Evolutionary conservation across 2,797 vertebrate genomes (phyloP), one percentile per base, ranked within the genome.

Genomic region (Cryptoblepharus egeriae): DNA sequence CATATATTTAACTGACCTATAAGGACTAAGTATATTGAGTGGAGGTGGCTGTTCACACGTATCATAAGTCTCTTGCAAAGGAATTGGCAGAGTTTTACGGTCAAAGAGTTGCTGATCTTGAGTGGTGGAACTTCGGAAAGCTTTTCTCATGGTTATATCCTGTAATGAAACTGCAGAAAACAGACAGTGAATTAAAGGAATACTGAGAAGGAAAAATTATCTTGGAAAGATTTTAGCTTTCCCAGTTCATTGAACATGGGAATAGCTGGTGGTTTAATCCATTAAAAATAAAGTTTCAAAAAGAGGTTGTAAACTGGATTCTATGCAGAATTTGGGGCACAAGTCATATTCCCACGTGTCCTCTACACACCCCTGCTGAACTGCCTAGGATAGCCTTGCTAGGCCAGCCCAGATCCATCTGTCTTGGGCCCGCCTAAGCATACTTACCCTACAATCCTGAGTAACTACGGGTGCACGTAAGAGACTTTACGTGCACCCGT

Each of bases 111-210:
- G 98, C 73, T 99, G 98, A 95, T 99, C 98, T 94, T 99, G 98
- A 94, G 96, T 96, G 26, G 97, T 99, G 74, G 97, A 99, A 91
- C 98, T 99, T 91, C 98, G 96, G 94, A 99, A 99, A 39, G 98
- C 98, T 94, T 99, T 99, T 92, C 98, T 97, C 98, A 99, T 99
- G 42, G 98, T 99, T 85, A 99, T 99, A 95, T 99, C 98, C 95
- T 99, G 98, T 85, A 99, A 95, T 81, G 98, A 99, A 91, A 99
- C 98, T 99, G 93, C 83, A 92, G 93, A 1, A 82, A 92, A 91
- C 13, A 88, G 68, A 67, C 35, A 75, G 30, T 39, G 11, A 75
- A 26, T 26, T 68, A 71, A 35, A 60, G 73, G 28, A 28, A 16
- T 18, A 81, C 32, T 32, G 37, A 42, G 42, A 70, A 16, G n/a